Conservation (phyloP, 2,797 vertebrate species). For the Limosa lapponica region DNA sequence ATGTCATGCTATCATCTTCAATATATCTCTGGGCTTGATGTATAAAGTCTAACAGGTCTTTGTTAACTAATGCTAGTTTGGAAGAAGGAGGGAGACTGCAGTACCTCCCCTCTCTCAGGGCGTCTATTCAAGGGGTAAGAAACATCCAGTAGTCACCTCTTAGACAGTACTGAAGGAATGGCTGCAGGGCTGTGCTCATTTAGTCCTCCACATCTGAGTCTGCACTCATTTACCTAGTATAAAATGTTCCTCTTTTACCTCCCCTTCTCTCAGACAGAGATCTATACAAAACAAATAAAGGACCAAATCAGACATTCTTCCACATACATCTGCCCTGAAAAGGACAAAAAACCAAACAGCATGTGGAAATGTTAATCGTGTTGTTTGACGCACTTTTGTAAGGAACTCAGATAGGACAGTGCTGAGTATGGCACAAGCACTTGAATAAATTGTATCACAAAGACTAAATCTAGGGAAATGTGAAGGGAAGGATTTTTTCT, state of each 20-base stretch:
- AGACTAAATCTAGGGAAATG: background rate
- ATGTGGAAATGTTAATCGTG: background rate
- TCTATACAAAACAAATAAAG: background rate
- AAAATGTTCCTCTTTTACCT: background rate
- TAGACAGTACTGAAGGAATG: background rate
- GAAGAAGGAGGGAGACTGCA: background rate
- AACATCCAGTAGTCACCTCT: background rate
- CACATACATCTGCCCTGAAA: background rate
- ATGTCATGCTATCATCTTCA: accelerated
- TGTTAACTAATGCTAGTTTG: background rate
- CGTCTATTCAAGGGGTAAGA: background rate
- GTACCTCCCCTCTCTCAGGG: background rate
- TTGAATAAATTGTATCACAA: background rate
- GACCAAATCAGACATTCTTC: background rate
- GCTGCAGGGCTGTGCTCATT: background rate
- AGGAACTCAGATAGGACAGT: background rate
- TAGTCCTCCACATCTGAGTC: background rate
- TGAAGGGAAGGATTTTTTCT: background rate
- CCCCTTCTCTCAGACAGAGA: background rate
- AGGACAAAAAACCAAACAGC: background rate
- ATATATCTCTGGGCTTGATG: background rate
- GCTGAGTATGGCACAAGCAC: background rate
- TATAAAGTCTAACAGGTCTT: background rate
- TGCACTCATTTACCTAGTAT: background rate
- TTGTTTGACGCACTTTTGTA: background rate